These are phyloP conservation scores for Sialis fuliginosa DNA, from an alignment of 2,888 invertebrate species.

Conservation along the genomic window DNA sequence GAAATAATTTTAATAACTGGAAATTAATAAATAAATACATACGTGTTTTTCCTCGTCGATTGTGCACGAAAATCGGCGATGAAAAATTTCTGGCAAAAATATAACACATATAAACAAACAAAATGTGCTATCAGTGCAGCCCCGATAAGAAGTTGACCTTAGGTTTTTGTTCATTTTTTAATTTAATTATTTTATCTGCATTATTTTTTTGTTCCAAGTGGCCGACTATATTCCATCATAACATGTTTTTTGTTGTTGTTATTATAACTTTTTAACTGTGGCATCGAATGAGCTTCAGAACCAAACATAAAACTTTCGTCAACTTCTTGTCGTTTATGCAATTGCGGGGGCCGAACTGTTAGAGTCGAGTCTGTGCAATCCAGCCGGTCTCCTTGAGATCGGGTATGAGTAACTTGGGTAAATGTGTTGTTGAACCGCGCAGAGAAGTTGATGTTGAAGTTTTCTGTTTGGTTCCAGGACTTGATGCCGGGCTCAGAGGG, in stretches of 20 bases:
- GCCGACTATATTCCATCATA: conserved; percentile 2
- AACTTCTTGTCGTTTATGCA: conserved; percentile 49
- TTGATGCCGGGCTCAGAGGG: conserved; percentile 42
- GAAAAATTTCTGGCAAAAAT: no score
- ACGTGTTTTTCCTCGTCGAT: no score
- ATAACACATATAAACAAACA: no score
- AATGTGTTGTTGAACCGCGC: conserved; percentile 3
- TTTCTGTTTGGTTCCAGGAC: conserved; percentile 84
- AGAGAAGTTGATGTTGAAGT: conserved; percentile 72
- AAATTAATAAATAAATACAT: no score
- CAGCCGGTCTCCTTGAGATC: no score
- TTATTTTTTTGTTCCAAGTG: background rate
- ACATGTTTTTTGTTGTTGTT: background rate
- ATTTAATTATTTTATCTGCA: background rate
- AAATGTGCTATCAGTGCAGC: conserved; percentile 1
- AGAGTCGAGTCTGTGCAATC: no score
- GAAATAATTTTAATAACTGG: background rate
- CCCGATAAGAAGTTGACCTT: conserved; percentile 74
- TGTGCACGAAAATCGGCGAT: no score
- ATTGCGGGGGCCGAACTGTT: conserved; percentile 5
- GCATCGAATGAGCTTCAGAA: no score
- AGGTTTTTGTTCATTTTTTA: conserved; percentile 39
- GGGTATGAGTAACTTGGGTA: conserved; percentile 4
- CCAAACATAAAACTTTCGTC: conserved; percentile 29
- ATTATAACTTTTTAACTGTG: background rate